These are phyloP conservation scores for Engystomops pustulosus DNA, from an alignment of 2,113 vertebrate species.

Conservation along the genomic window DNA sequence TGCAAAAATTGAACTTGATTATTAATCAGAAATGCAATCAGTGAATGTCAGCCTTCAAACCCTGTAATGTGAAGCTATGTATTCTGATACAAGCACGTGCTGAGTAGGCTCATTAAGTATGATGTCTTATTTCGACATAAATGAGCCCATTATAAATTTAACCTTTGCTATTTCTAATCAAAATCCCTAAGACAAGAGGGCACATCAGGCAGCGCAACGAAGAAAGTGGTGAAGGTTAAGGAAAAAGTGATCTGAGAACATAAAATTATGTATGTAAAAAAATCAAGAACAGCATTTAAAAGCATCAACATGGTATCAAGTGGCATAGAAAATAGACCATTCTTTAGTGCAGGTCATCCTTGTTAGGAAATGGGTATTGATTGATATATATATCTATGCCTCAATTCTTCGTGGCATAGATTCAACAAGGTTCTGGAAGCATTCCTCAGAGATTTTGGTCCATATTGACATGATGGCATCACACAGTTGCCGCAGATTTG, in stretches of 20 bases:
- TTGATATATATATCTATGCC: too few species aligned
- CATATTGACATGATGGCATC: too few species aligned
- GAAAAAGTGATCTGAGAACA: not conserved
- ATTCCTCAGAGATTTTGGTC: too few species aligned
- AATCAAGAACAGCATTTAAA: not conserved
- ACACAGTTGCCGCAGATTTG: too few species aligned
- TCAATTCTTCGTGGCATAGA: too few species aligned
- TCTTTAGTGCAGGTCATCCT: not conserved
- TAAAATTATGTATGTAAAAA: not conserved
- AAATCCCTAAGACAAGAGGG: conserved; percentile 24
- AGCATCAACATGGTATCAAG: not conserved
- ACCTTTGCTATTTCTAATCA: conserved; percentile 52
- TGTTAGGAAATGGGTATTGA: too few species aligned
- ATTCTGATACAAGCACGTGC: conserved; percentile 3
- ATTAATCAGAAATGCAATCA: conserved; percentile 71
- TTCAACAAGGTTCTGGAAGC: too few species aligned
- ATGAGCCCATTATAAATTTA: conserved; percentile 30
- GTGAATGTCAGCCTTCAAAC: conserved; percentile 59
- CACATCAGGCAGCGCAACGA: not conserved
- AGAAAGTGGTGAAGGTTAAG: not conserved
- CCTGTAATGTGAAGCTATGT: not conserved
- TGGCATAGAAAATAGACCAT: not conserved
- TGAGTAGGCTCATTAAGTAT: conserved; percentile 16
- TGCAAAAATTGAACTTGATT: conserved; percentile 72
- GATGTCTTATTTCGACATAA: conserved; percentile 49